These are phyloP conservation scores for Perdita meconis DNA, from an alignment of 2,888 invertebrate species.

Conservation along the genomic window DNA sequence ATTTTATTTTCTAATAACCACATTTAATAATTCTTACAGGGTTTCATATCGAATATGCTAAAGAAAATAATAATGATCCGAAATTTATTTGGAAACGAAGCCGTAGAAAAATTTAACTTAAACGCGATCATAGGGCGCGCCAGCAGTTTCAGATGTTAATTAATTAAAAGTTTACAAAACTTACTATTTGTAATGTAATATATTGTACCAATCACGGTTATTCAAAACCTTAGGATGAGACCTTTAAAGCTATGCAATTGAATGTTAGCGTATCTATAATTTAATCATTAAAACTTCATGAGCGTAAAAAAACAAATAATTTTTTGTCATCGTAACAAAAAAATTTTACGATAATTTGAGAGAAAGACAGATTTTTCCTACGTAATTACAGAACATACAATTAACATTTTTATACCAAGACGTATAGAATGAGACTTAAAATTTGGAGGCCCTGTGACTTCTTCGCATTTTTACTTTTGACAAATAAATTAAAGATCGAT, in stretches of 20 bases:
- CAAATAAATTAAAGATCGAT: background rate
- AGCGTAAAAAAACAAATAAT: too few relatives aligned
- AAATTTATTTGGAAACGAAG: slow-evolving; percentile 4
- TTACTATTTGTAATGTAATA: background rate
- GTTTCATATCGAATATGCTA: background rate
- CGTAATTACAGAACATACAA: too few relatives aligned
- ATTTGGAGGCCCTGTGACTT: too few relatives aligned
- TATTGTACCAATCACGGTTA: background rate
- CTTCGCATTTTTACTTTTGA: background rate
- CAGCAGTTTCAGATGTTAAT: background rate
- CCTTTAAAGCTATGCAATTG: too few relatives aligned
- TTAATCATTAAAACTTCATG: background rate
- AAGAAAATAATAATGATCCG: background rate
- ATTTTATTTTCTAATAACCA: too few relatives aligned
- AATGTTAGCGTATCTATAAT: too few relatives aligned
- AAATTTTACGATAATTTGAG: background rate
- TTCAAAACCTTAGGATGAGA: background rate
- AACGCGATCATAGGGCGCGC: slow-evolving; percentile 3
- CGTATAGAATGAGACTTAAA: too few relatives aligned
- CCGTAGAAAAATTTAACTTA: slow-evolving; percentile 2
- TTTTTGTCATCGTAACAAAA: too few relatives aligned
- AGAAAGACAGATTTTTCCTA: too few relatives aligned
- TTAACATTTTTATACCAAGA: too few relatives aligned
- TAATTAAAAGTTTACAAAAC: background rate
- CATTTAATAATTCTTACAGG: too few relatives aligned